These are phyloP conservation scores for Nesogale talazaci DNA, from an alignment of 2,113 vertebrate genomes.

Conservation along the genomic window DNA sequence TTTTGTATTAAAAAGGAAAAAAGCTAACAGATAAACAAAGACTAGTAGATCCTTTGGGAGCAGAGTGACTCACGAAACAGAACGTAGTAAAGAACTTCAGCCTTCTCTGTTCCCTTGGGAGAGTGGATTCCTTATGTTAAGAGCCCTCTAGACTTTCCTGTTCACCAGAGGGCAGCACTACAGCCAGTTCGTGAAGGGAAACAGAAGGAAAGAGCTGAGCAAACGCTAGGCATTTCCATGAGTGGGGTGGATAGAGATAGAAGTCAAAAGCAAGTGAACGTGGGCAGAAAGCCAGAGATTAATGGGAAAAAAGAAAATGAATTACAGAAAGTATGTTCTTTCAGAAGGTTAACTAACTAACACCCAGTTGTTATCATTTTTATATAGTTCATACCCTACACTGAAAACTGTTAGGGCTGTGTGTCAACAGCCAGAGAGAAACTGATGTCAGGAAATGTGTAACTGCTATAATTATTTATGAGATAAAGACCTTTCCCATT, in stretches of 20 bases:
- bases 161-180: conserved; percentile 68
- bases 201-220: neutral
- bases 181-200: neutral
- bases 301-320: neutral
- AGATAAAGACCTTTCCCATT: neutral
- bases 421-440: neutral
- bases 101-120: neutral
- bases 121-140: fast-evolving
- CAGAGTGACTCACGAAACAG: neutral
- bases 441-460: neutral
- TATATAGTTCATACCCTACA: neutral
- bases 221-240: neutral
- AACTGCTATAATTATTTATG: conserved; percentile 3
- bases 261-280: neutral
- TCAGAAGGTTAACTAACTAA: neutral
- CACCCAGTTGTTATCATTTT: neutral
- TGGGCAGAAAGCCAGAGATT: neutral
- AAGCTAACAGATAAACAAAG: neutral
- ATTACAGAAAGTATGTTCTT: neutral
- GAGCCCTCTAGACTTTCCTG: neutral
- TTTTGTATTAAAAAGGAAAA: neutral
- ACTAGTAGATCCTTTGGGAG: neutral
- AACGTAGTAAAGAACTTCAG: neutral
- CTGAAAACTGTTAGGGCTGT: neutral
- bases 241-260: neutral